A percentile compares a stretch with the other conserved stretches of the same genome.
Evolutionary conservation across 2,797 vertebrate genomes (phyloP).

Genomic region (Rhinatrema bivittatum): DNA sequence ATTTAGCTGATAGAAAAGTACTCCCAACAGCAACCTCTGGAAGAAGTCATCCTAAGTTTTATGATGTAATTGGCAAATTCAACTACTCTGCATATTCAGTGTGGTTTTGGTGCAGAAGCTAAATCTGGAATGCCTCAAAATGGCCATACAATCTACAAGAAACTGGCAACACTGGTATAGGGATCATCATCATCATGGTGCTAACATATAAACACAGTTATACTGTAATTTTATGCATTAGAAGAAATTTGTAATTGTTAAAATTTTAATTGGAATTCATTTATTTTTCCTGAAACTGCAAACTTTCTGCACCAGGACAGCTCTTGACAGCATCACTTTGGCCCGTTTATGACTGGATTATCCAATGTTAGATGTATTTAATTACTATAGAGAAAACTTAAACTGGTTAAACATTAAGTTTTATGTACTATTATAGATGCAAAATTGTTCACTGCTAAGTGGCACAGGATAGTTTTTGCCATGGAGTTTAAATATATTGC

Average conservation of each 20-base stretch:
- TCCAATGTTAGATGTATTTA: too few species aligned
- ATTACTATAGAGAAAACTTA: too few species aligned
- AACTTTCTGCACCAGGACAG: too few species aligned
- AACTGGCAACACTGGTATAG: constrained; percentile 11
- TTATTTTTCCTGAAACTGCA: constrained; percentile 18
- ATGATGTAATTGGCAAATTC: constrained; percentile 4
- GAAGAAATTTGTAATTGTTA: constrained; percentile 24
- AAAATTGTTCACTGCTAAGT: too few species aligned
- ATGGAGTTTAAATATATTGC: too few species aligned
- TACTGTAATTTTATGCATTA: constrained; percentile 31
- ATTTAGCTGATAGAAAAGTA: constrained; percentile 53
- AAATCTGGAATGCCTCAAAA: constrained; percentile 14
- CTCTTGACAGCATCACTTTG: too few species aligned
- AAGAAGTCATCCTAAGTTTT: constrained; percentile 7
- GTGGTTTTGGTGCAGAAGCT: constrained; percentile 3
- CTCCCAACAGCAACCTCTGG: constrained; percentile 11
- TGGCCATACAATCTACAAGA: constrained; percentile 11
- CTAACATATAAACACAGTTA: constrained; percentile 37
- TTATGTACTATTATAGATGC: too few species aligned
- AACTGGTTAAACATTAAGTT: too few species aligned
- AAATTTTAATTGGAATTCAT: constrained; percentile 10
- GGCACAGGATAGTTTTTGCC: too few species aligned
- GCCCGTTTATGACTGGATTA: too few species aligned
- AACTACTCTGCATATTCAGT: constrained; percentile 23
- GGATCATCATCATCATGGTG: constrained; percentile 38